phyloP scores from a whole-genome alignment of 1,140 invertebrate genomes.

The Hyles euphorbiae region DNA sequence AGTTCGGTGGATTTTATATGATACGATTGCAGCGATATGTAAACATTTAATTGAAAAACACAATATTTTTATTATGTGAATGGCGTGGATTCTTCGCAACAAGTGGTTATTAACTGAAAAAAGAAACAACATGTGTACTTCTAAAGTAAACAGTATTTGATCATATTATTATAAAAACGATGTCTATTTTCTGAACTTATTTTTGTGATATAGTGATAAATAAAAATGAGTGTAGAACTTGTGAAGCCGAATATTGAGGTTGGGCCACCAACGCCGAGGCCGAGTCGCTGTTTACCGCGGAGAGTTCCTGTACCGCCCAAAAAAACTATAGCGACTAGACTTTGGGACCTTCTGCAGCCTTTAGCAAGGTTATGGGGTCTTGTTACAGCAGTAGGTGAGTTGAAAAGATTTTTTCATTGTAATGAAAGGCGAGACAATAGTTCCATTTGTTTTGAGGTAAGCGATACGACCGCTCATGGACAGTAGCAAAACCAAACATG shows the following conservation, averaged over 20 bases:
- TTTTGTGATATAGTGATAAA: constrained; percentile 4
- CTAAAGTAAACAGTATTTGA: too few relatives aligned
- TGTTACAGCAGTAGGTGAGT: constrained; percentile 56
- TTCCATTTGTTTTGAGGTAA: too few relatives aligned
- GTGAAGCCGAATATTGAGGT: constrained; percentile 24
- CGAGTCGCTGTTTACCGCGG: constrained; percentile 28
- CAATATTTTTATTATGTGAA: too few relatives aligned
- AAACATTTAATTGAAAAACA: neutral
- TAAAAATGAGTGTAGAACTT: constrained; percentile 24
- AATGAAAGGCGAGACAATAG: neutral
- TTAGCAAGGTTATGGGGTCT: constrained; percentile 61
- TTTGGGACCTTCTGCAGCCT: constrained; percentile 63
- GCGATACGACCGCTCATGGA: too few relatives aligned
- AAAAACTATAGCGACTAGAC: constrained; percentile 45
- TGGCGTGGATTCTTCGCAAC: too few relatives aligned
- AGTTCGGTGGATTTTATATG: neutral
- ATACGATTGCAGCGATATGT: neutral
- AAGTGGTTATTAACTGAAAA: too few relatives aligned
- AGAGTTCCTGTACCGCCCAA: constrained; percentile 33
- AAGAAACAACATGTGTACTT: too few relatives aligned
- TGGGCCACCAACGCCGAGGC: constrained; percentile 20
- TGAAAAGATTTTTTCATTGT: neutral
- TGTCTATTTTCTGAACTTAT: too few relatives aligned
- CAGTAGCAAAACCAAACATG: too few relatives aligned
- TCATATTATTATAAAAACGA: too few relatives aligned